Percentiles rank a stretch among this genome's conserved stretches.
Conservation (phyloP, 2,113 vertebrate species). For the Zonotrichia leucophrys region DNA sequence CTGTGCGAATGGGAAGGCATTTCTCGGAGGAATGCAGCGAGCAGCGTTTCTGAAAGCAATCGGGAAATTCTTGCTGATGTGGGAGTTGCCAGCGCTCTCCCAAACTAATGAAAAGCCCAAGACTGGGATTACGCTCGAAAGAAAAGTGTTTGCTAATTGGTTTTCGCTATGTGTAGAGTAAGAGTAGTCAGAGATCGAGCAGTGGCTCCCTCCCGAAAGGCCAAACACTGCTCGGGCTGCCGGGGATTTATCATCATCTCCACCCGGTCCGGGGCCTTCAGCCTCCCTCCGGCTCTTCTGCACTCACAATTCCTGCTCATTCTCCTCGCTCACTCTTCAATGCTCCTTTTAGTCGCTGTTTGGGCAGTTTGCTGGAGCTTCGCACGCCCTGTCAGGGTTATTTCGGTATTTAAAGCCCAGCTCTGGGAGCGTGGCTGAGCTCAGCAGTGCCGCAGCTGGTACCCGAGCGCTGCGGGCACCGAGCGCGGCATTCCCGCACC, state of each 20-base stretch:
- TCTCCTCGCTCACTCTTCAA: background rate
- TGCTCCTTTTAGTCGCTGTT: background rate
- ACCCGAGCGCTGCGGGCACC: rapidly evolving
- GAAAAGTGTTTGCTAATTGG: background rate
- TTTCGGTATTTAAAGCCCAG: rapidly evolving
- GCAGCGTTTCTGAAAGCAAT: slow-evolving; percentile 28
- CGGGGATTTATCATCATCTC: rapidly evolving
- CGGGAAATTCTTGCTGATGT: slow-evolving; percentile 45
- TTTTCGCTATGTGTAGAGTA: background rate
- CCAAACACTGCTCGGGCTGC: background rate
- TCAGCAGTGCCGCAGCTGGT: rapidly evolving
- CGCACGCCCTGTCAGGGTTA: rapidly evolving
- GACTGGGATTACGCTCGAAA: background rate
- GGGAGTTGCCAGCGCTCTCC: slow-evolving; percentile 19
- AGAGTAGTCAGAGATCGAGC: background rate
- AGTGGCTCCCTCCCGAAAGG: background rate
- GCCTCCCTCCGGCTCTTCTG: background rate
- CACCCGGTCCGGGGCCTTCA: background rate
- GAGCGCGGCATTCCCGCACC: background rate
- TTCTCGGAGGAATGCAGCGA: slow-evolving; percentile 13
- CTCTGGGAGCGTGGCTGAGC: rapidly evolving
- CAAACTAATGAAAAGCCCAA: background rate
- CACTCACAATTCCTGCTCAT: background rate
- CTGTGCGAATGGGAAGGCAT: slow-evolving; percentile 4
- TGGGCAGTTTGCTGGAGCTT: background rate